Conservation (phyloP, 2,797 vertebrate genomes). For the Hoplostethus atlanticus region DNA sequence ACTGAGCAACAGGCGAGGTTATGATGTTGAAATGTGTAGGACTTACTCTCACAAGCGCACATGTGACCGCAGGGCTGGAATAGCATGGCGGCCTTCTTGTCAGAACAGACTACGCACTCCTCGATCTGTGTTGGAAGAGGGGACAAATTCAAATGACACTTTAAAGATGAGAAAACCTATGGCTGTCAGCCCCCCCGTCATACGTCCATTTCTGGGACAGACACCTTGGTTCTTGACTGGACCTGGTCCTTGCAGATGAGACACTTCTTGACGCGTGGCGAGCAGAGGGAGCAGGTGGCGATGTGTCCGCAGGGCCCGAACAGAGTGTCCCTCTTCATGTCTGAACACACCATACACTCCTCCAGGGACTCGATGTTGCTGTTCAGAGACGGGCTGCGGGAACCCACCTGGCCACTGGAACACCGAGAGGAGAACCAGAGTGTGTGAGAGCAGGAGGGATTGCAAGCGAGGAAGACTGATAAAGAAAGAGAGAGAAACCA, state of each 20-base stretch:
- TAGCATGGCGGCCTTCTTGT: conserved; percentile 98
- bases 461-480: conserved; percentile 1
- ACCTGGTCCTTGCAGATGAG: conserved; percentile 99
- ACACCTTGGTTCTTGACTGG: conserved; percentile 98
- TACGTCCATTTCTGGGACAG: neutral
- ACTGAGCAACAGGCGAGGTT: neutral
- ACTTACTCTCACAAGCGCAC: conserved; percentile 99
- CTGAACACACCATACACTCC: conserved; percentile 99
- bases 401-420: conserved; percentile 94
- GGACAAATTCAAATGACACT: conserved; percentile 10
- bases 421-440: conserved; percentile 26
- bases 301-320: conserved; percentile 99
- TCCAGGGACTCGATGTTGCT: conserved; percentile 97
- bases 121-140: conserved; percentile 87
- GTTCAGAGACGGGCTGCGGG: conserved; percentile 95
- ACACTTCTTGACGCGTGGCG: conserved; percentile 98
- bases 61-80: conserved; percentile 99
- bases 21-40: conserved; percentile 1
- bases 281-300: conserved; percentile 98
- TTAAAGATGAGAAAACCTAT: neutral
- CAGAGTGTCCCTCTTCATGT: conserved; percentile 98
- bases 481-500: conserved; percentile 8
- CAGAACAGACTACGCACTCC: conserved; percentile 99
- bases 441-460: conserved; percentile 12
- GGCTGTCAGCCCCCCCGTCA: neutral